A percentile compares a stretch with the other conserved stretches of the same genome.
phyloP scores from a whole-genome alignment of 2,888 invertebrate species.

The Ichneumoninae sp. region DNA sequence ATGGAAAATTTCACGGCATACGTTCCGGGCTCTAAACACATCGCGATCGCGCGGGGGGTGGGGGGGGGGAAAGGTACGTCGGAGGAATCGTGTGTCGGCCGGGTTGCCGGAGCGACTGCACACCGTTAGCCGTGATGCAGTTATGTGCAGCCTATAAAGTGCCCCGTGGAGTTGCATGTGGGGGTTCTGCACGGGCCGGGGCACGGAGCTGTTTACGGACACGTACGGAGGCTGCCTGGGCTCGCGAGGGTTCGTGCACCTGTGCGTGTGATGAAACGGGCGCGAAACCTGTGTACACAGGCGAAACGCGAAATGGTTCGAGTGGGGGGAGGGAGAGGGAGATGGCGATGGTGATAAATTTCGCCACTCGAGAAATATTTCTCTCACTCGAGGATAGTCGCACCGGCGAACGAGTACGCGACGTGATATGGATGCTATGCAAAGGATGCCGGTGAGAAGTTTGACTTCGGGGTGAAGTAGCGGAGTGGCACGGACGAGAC shows the following conservation, averaged over 20 bases:
- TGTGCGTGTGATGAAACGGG: slow-evolving; percentile 16
- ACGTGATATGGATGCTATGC: slow-evolving; percentile 53
- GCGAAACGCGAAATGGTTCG: not conserved
- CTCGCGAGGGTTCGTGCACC: slow-evolving; percentile 10
- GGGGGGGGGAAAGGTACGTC: not conserved
- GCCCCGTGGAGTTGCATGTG: not conserved
- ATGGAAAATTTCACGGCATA: slow-evolving; percentile 55
- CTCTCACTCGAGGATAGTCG: not conserved
- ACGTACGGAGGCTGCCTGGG: not conserved
- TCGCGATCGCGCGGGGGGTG: not conserved
- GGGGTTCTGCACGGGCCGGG: not conserved
- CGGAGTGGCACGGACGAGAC: not conserved
- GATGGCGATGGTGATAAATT: slow-evolving; percentile 1
- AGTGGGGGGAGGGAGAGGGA: not conserved
- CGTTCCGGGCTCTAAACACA: slow-evolving; percentile 40
- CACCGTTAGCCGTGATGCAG: slow-evolving; percentile 22
- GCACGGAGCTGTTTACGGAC: not conserved
- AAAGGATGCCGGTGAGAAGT: slow-evolving; percentile 44
- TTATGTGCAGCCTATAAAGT: slow-evolving; percentile 1
- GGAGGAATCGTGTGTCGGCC: slow-evolving; percentile 43
- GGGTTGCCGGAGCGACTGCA: slow-evolving; percentile 36
- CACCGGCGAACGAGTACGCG: not conserved
- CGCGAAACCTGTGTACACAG: not conserved
- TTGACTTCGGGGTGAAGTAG: not conserved
- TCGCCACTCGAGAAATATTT: not conserved